Evolutionary conservation across 2,888 invertebrate genomes (phyloP).

Genomic region (Arctia plantaginis): DNA sequence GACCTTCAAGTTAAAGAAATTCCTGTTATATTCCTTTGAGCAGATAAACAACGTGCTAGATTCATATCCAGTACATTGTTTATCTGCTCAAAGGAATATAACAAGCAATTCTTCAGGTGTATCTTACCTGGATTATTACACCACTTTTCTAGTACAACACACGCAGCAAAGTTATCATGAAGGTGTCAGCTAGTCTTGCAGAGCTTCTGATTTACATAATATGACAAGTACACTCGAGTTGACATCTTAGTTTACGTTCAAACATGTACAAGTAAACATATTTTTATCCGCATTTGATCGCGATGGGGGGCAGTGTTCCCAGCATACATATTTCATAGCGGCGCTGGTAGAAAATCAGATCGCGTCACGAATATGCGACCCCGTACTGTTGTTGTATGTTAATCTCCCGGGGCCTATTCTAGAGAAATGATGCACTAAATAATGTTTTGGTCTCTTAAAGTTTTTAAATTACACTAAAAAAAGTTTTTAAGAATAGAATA

Average conservation of each 20-base stretch:
- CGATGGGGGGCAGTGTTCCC: constrained; percentile 16
- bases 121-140: too few relatives aligned
- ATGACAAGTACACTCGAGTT: constrained; percentile 6
- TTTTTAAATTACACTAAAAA: neutral
- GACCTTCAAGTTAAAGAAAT: constrained; percentile 9
- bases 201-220: constrained; percentile 4
- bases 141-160: neutral
- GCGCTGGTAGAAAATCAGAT: constrained; percentile 41
- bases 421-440: constrained; percentile 2
- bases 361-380: constrained; percentile 43
- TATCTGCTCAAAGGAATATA: too few relatives aligned
- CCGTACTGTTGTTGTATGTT: constrained; percentile 45
- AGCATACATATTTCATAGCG: constrained; percentile 40
- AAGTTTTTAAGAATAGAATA: neutral
- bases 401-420: constrained; percentile 47
- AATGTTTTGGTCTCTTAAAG: neutral
- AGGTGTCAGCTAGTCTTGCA: neutral
- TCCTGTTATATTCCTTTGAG: neutral
- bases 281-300: constrained; percentile 17
- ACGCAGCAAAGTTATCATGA: neutral
- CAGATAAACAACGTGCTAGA: neutral
- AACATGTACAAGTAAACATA: constrained; percentile 16
- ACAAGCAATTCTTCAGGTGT: too few relatives aligned
- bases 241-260: constrained; percentile 11
- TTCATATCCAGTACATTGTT: neutral